Evolutionary conservation across 2,888 invertebrate species (phyloP), one percentile per base, ranked within the genome.

Genomic region (Drosophila diplacantha): DNA sequence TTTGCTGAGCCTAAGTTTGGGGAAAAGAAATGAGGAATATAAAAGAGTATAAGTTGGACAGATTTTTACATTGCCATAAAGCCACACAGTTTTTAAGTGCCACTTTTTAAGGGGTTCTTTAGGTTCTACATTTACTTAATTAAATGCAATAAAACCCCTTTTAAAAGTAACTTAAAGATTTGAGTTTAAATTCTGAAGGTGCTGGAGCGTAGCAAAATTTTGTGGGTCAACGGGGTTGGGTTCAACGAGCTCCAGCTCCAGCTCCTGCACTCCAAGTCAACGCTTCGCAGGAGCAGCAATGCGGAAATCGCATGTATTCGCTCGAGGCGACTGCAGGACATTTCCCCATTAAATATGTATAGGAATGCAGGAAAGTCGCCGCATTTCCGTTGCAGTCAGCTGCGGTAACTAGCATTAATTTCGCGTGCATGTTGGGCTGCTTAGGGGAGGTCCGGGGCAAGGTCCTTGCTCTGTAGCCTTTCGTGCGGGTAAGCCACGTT

Each of bases 211-310:
- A 53, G 56, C 71, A 58, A 58, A 47, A 43, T 50, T 81, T 80
- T 72, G 58, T 80, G 72, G 79, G 83, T 82, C 81, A 82, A 61
- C 52, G 38, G 51, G 51, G 44, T 46, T 34, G 52, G 66, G 61
- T 50, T 71, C 60, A 54, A 69, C 50, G 50, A 24, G 58, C 54
- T 60, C 12, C 22, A 22, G 35, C 46, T 29, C 3, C 29, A 24
- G 56, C 54, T 59, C 14, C 20, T 20, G 35, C 49, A 67, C 69
- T 72, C 1, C 29, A 18, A 44, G 70, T 52, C 43, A 44, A 18
- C 41, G 16, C 18, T 26, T 37, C 26, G 18, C 26, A 16, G 50
- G 50, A 66, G 37, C 51, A 51, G 63, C 65, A 75, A 72, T 75
- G 72, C 72, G 72, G 74, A 79, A 75, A 69, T 81, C 59, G 69